phyloP scores from a whole-genome alignment of 2,797 vertebrate species.

The Oryzias dopingdopingensis region DNA sequence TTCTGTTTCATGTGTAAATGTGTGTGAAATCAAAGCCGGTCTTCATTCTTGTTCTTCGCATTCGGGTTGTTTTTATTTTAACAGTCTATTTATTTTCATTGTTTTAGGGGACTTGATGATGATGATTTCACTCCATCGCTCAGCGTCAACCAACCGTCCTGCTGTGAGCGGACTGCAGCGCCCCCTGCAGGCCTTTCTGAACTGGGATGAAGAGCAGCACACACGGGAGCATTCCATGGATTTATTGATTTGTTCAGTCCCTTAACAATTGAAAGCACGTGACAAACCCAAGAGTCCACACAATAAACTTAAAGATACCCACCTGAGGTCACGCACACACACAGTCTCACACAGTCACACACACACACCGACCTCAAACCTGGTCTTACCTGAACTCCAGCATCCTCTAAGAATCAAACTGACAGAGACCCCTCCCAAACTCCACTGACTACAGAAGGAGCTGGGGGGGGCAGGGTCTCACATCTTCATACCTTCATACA shows the following conservation, averaged over 20 bases:
- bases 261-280: slow-evolving; percentile 79
- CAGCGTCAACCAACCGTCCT: background rate
- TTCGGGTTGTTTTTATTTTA: too few relatives aligned
- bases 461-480: slow-evolving; percentile 9
- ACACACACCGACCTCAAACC: slow-evolving; percentile 47
- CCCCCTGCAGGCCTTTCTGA: too few relatives aligned
- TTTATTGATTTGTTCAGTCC: slow-evolving; percentile 96
- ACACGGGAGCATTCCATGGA: slow-evolving; percentile 83
- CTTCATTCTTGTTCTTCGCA: too few relatives aligned
- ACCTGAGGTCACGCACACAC: slow-evolving; percentile 53
- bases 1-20: too few relatives aligned
- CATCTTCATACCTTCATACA: background rate
- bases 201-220: background rate
- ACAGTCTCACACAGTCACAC: background rate
- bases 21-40: too few relatives aligned
- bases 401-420: slow-evolving; percentile 65
- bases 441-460: slow-evolving; percentile 47
- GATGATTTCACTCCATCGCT: too few relatives aligned
- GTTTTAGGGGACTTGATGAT: too few relatives aligned
- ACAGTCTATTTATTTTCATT: too few relatives aligned
- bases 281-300: slow-evolving; percentile 61
- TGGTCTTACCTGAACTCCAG: slow-evolving; percentile 92
- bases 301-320: slow-evolving; percentile 52
- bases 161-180: background rate
- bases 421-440: slow-evolving; percentile 42